A percentile compares a stretch with the other conserved stretches of the same genome.
Evolutionary conservation across 2,888 invertebrate species (phyloP).

Genomic region (Embidobia sp.): DNA sequence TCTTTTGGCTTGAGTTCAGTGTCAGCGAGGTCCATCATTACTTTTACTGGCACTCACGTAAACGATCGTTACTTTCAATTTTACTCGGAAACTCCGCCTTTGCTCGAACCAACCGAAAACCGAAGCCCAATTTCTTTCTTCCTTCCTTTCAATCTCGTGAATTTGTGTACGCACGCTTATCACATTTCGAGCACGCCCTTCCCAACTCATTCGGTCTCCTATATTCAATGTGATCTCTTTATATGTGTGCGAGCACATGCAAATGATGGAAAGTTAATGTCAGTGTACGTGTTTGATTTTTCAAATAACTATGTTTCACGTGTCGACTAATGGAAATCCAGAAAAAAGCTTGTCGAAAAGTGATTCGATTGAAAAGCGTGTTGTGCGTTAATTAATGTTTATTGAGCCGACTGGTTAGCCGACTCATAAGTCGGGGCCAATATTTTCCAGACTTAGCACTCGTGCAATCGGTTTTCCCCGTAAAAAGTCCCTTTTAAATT

Average conservation of each 20-base stretch:
- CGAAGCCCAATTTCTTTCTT: conserved; percentile 1
- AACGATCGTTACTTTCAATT: conserved; percentile 58
- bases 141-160: background rate
- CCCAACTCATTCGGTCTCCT: conserved; percentile 26
- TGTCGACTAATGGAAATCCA: conserved; percentile 40
- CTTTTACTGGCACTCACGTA: conserved; percentile 40
- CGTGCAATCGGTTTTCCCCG: too few species aligned
- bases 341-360: conserved; percentile 51
- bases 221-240: conserved; percentile 27
- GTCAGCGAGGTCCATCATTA: conserved; percentile 55
- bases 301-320: conserved; percentile 31
- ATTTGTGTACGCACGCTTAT: conserved; percentile 10
- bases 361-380: conserved; percentile 19
- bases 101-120: conserved; percentile 15
- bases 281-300: conserved; percentile 45
- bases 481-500: conserved; percentile 19
- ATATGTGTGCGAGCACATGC: conserved; percentile 46
- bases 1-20: conserved; percentile 51
- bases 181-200: conserved; percentile 19
- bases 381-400: conserved; percentile 22
- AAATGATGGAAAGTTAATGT: conserved; percentile 59
- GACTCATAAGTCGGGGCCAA: too few species aligned
- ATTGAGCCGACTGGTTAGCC: conserved; percentile 41
- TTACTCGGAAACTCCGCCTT: conserved; percentile 26
- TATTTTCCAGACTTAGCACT: too few species aligned